A percentile compares a stretch with the other conserved stretches of the same genome.
Conservation (phyloP, 2,888 invertebrate species). For the Lepetodrilus schrolli region DNA sequence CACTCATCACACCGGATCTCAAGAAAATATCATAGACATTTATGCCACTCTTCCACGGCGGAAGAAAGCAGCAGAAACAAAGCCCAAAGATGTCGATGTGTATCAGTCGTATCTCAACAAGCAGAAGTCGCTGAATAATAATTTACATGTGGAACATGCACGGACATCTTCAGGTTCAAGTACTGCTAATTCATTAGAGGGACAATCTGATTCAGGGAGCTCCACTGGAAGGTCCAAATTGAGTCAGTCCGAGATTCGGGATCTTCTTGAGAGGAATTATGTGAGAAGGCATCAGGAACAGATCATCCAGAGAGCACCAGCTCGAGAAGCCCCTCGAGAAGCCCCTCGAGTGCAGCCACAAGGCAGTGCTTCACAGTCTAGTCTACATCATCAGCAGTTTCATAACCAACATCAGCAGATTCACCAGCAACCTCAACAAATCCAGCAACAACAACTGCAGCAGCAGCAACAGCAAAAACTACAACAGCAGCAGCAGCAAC, state of each 20-base stretch:
- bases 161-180: slow-evolving; percentile 36
- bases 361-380: slow-evolving; percentile 1
- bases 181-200: slow-evolving; percentile 31
- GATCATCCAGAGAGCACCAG: slow-evolving; percentile 10
- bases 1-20: slow-evolving; percentile 17
- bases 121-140: slow-evolving; percentile 47
- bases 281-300: slow-evolving; percentile 41
- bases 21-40: slow-evolving; percentile 48
- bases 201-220: slow-evolving; percentile 19
- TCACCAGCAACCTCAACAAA: background rate
- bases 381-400: slow-evolving; percentile 5
- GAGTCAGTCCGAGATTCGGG: slow-evolving; percentile 51
- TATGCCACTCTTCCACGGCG: slow-evolving; percentile 62
- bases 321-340: background rate
- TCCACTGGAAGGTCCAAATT: slow-evolving; percentile 32
- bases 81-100: slow-evolving; percentile 52
- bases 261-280: slow-evolving; percentile 49
- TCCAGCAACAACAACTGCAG: slow-evolving; percentile 15
- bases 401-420: background rate
- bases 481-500: background rate
- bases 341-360: background rate
- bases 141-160: slow-evolving; percentile 28
- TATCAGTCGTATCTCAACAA: slow-evolving; percentile 61
- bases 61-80: slow-evolving; percentile 48
- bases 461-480: slow-evolving; percentile 25